Conservation (phyloP, 2,797 vertebrate species). For the Scleropages formosus region DNA sequence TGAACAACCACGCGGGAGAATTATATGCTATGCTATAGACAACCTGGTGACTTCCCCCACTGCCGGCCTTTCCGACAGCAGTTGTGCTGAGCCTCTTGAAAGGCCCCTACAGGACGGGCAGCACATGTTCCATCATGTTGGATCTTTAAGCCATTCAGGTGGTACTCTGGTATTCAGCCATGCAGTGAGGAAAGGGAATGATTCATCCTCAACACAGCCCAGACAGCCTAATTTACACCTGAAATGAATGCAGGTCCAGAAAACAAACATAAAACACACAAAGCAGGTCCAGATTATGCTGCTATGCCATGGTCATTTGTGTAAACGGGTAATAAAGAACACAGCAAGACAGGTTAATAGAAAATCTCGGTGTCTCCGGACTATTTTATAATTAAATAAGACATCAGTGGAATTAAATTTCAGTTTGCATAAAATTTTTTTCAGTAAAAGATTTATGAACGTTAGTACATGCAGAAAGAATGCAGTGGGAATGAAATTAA, state of each 20-base stretch:
- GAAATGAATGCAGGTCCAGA: constrained; percentile 35
- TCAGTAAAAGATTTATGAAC: neutral
- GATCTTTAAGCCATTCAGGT: constrained; percentile 14
- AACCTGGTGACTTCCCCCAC: no score
- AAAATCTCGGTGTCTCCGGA: constrained; percentile 32
- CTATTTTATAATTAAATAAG: constrained; percentile 45
- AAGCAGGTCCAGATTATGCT: constrained; percentile 34
- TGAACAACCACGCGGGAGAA: no score
- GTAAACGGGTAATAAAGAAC: constrained; percentile 39
- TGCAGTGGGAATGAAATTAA: no score
- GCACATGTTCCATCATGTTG: neutral
- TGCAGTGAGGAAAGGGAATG: constrained; percentile 22
- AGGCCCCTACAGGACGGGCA: no score
- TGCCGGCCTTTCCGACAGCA: no score
- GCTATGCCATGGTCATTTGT: constrained; percentile 27
- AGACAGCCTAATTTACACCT: constrained; percentile 39
- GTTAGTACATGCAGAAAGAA: no score
- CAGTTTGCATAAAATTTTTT: constrained; percentile 12
- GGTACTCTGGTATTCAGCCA: constrained; percentile 23
- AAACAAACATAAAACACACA: constrained; percentile 37
- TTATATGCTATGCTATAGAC: no score
- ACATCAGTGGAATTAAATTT: constrained; percentile 33
- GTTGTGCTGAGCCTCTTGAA: no score
- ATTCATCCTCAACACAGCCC: constrained; percentile 34
- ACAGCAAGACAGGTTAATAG: constrained; percentile 35